Conservation (phyloP, 2,888 invertebrate genomes). For the Brenthis hecate region DNA sequence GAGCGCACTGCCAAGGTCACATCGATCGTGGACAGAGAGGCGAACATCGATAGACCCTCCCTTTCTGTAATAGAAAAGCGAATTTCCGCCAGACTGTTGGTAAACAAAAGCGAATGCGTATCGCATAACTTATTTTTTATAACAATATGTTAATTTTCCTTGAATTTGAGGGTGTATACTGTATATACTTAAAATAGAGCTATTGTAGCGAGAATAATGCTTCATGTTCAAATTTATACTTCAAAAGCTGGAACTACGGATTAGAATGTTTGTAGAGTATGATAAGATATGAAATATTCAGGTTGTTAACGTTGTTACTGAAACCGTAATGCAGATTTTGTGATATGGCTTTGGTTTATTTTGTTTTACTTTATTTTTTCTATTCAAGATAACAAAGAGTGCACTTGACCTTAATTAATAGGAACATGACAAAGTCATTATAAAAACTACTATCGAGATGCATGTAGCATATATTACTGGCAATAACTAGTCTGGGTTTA, state of each 20-base stretch:
- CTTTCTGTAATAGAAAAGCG: slow-evolving; percentile 30
- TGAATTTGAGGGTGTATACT: not conserved
- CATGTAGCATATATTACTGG: not conserved
- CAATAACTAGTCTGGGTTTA: not conserved
- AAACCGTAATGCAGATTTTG: too few species aligned
- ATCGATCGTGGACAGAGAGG: slow-evolving; percentile 62
- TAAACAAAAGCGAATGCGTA: slow-evolving; percentile 50
- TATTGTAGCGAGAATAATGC: too few species aligned
- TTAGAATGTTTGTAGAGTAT: too few species aligned
- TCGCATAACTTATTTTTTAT: not conserved
- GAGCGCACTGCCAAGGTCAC: slow-evolving; percentile 70
- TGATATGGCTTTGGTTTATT: not conserved
- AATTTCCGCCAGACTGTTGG: slow-evolving; percentile 50
- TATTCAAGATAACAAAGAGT: not conserved
- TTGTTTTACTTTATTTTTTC: not conserved
- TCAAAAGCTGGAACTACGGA: not conserved
- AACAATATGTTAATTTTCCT: not conserved
- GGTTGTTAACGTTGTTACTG: too few species aligned
- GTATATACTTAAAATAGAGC: not conserved
- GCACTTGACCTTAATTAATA: slow-evolving; percentile 13
- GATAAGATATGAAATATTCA: too few species aligned
- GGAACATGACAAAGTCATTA: not conserved
- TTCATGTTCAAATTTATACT: too few species aligned
- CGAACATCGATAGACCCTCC: slow-evolving; percentile 28
- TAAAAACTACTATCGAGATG: not conserved